A percentile compares a stretch with the other conserved stretches of the same genome.
Conservation (phyloP, 2,797 vertebrate genomes). For the Thripadectes ignobilis region DNA sequence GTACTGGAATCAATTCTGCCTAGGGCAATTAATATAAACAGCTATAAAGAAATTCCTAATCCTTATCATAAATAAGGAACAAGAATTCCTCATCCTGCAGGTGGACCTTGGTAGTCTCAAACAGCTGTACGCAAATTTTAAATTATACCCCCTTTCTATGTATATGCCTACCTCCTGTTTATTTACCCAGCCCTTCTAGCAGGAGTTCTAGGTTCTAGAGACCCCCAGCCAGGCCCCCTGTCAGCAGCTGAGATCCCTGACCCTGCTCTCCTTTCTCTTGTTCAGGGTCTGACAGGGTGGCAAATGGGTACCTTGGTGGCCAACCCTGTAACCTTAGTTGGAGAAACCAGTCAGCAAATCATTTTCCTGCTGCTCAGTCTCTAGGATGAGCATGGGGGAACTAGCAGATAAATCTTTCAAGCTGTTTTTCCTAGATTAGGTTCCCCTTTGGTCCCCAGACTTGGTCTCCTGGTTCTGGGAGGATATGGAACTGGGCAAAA, state of each 20-base stretch:
- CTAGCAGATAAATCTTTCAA: background rate
- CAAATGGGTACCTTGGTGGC: background rate
- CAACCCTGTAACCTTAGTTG: background rate
- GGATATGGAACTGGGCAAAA: background rate
- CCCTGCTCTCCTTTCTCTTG: background rate
- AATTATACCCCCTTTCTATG: background rate
- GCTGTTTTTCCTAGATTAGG: background rate
- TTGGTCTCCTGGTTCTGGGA: background rate
- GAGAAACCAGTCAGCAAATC: background rate
- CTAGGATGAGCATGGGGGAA: background rate
- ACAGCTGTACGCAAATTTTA: background rate
- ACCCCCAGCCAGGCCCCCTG: rapidly evolving
- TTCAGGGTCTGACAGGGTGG: background rate
- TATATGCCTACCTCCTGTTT: background rate
- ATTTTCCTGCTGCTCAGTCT: background rate
- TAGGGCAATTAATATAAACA: background rate
- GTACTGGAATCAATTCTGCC: background rate
- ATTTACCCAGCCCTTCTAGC: background rate
- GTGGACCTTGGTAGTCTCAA: background rate
- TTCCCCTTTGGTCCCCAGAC: background rate
- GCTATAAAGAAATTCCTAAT: background rate
- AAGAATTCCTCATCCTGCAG: background rate
- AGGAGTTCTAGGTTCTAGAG: background rate
- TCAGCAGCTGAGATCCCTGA: background rate
- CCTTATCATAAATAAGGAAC: background rate